A percentile compares a stretch with the other conserved stretches of the same genome.
These are phyloP conservation scores for Drosophila obscura DNA, from an alignment of 1,140 invertebrate species.

Conservation along the genomic window DNA sequence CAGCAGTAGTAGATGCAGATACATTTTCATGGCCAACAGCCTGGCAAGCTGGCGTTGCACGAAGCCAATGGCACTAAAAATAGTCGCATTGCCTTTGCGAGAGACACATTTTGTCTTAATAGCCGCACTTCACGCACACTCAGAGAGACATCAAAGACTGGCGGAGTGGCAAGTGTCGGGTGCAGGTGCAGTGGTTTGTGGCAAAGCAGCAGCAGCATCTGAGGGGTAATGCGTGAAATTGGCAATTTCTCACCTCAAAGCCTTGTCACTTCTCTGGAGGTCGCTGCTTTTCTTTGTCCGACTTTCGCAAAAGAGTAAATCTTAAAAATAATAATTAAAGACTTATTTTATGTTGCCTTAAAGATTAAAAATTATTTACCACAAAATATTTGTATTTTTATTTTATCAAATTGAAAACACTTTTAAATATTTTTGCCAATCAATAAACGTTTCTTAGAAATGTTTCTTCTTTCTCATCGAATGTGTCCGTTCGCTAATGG, in stretches of 20 bases:
- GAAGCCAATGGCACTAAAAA: constrained; percentile 73
- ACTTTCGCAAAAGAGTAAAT: constrained; percentile 21
- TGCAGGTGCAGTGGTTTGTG: constrained; percentile 22
- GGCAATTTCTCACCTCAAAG: constrained; percentile 59
- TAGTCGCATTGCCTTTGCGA: constrained; percentile 68
- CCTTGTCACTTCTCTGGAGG: constrained; percentile 29
- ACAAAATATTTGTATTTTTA: background rate
- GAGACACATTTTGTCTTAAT: constrained; percentile 70
- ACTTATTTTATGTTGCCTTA: background rate
- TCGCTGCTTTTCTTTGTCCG: constrained; percentile 18
- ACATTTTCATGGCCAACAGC: constrained; percentile 65
- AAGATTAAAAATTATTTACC: background rate
- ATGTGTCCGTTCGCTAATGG: too few relatives aligned
- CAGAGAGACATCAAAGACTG: constrained; percentile 42
- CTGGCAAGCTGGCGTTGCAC: constrained; percentile 36
- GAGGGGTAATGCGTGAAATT: constrained; percentile 61
- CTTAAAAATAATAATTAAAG: constrained; percentile 15
- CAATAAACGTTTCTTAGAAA: too few relatives aligned
- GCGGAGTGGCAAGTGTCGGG: constrained; percentile 1
- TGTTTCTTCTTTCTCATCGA: background rate
- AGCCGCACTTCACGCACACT: constrained; percentile 70
- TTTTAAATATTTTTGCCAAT: background rate
- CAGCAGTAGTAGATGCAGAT: constrained; percentile 47
- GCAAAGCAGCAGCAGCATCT: constrained; percentile 20
- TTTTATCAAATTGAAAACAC: background rate